Evolutionary conservation across 1,140 invertebrate species (phyloP), one percentile per base, ranked within the genome.

Genomic region (Drosophila kurseongensis): DNA sequence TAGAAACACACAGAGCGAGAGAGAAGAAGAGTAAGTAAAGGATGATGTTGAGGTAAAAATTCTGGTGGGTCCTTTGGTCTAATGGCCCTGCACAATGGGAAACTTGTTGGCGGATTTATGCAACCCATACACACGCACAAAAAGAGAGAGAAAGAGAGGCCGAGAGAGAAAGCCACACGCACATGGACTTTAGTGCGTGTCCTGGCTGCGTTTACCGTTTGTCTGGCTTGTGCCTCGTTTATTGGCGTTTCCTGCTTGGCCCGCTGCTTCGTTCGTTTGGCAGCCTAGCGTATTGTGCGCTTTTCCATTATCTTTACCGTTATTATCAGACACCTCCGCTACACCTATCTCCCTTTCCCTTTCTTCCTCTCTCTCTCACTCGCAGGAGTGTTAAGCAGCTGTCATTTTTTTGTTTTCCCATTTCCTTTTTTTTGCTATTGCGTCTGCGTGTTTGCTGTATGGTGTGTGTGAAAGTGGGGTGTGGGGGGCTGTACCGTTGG

Each of bases 61-160:
- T 40, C 8, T 27, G 27, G 32, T 60, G 52, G 14, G 32, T 40
- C 5, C 42, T 58, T 18, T 27, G 58, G 79, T 59, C 60, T 54
- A 52, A 18, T 32, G 60, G 71, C 54, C 79, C 78, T 80, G 79
- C 84, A 89, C 84, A 89, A 89, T 89, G 84, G 85, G 84, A 90
- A 89, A 89, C 84, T 89, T 89, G 84, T 89, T 89, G 84, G 85
- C 66, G 85, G 84, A 89, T 84, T 89, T 89, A 84, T 89, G 84
- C 84, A 89, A 82, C 77, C 58, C 56, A 69, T 68, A 67, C 76
- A 78, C 66, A 79, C 29, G 54, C 41, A 61, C 52, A 58, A 36
- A 48, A 41, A 58, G 29, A 23, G 6, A 44, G 14, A 56, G 41
- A 55, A 27, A 65, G 29, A 32, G 7, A 45, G 59, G 3, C 23